Base-by-base conservation (phyloP, 2,888 invertebrate species). In the Salticus scenicus region DNA sequence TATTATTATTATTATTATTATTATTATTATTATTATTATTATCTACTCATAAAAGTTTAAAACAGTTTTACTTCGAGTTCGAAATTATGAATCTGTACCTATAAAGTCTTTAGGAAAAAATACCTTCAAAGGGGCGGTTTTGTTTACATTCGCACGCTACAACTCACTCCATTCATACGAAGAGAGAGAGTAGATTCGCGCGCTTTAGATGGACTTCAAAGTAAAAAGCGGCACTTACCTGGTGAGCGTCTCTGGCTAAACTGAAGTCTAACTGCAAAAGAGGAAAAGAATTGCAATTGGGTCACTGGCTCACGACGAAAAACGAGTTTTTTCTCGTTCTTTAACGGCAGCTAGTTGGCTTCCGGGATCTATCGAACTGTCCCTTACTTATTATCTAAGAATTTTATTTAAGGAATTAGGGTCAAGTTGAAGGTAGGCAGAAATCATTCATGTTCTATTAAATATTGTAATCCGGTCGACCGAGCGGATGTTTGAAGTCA, bases 301-400 rank as follows among this genome's bases (percentile, higher is more conserved):
- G 57, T 57, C 57, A 57, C 57, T 57, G 57, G 57, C 57, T 57
- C 57, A 57, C 20, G 2, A 57, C 57, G 37, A 37, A 57, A 57
- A 57, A 57, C 57, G 57, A 57, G 57, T 57, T 57, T 57, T n/a
- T 57, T 24, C 57, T 57, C 57, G 57, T 4, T 57, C 24, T 24
- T 37, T 57, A 57, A 20, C 20, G 24, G 57, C 57, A 57, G 57
- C 24, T 57, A 57, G 24, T 57, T 57, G 20, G 20, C 57, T 57
- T 57, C 57, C 57, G 57, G 57, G 24, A 57, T 20, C 20, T 7
- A 7, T 47, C 42, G 2, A 17, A 37, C 42, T 57, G 57, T 24
- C 57, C 57, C 24, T 57, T 24, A 57, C 17, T 10, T 17, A 17
- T 47, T 14, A 17, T 1, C 20, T 57, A 12, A 24, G 57, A 57